Conservation (phyloP, 1,140 invertebrate genomes). For the Ceratosolen fusciceps region DNA sequence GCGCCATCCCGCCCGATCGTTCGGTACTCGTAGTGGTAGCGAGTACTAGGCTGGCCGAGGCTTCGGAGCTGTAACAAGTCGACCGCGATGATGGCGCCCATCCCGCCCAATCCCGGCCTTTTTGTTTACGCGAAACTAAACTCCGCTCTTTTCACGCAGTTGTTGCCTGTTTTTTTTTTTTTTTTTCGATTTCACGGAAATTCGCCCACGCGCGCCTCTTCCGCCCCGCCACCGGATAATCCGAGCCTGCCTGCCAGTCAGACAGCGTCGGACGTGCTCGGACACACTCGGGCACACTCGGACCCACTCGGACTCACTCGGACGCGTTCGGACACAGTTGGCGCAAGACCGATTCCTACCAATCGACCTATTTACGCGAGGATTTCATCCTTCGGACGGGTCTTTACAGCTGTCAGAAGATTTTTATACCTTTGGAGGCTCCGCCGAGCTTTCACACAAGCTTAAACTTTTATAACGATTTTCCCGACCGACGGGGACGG, state of each 20-base stretch:
- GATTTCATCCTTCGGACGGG: background rate
- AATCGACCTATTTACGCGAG: background rate
- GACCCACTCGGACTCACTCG: no score
- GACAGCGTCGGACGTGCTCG: background rate
- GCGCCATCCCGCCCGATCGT: background rate
- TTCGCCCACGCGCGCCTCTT: background rate
- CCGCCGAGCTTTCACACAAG: background rate
- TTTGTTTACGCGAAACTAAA: constrained; percentile 4
- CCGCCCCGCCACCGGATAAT: background rate
- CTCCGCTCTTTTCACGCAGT: background rate
- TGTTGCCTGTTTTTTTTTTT: background rate
- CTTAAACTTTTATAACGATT: background rate
- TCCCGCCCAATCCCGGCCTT: background rate
- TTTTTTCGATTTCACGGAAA: background rate
- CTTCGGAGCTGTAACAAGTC: constrained; percentile 26
- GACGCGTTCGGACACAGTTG: no score
- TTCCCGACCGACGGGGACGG: background rate
- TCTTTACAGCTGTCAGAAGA: background rate
- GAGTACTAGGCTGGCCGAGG: no score
- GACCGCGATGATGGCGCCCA: constrained; percentile 24
- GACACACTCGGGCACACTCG: no score
- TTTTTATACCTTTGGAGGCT: background rate
- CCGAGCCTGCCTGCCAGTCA: background rate
- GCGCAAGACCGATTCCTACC: background rate
- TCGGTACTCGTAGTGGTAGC: no score